phyloP scores from a whole-genome alignment of 2,797 vertebrate genomes.

The Streptopelia turtur region DNA sequence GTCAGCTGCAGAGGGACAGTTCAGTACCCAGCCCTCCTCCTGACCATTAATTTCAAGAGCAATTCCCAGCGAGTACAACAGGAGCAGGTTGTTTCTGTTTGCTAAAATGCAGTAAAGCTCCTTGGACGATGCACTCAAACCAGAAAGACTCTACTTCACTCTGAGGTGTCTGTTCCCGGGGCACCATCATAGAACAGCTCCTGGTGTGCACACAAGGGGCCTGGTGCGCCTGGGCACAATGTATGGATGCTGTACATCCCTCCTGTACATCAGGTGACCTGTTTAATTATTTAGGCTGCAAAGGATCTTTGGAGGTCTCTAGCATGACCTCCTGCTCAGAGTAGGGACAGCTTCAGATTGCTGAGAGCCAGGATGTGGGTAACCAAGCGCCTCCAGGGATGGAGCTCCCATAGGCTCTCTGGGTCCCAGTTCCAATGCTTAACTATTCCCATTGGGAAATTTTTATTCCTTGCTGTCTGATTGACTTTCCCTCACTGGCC shows the following conservation, averaged over 20 bases:
- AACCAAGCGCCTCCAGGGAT: neutral
- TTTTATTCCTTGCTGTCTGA: neutral
- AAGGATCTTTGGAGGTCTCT: neutral
- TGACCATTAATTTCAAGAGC: constrained; percentile 1
- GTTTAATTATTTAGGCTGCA: neutral
- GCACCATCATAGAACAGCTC: neutral
- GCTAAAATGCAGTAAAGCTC: neutral
- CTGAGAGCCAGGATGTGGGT: neutral
- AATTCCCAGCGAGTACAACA: neutral
- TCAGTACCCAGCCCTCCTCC: neutral
- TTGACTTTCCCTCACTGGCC: neutral
- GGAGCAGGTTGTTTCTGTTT: neutral
- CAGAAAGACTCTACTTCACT: neutral
- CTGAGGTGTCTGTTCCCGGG: neutral
- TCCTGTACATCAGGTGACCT: neutral
- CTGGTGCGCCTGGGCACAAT: accelerated
- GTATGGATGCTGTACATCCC: accelerated
- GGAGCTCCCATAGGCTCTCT: neutral
- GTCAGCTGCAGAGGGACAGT: neutral
- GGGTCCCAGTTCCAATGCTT: accelerated
- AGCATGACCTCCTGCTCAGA: neutral
- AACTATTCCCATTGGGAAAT: accelerated
- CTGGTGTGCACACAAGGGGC: accelerated
- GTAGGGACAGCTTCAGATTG: neutral
- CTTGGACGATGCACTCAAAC: neutral